Evolutionary conservation across 2,888 invertebrate species (phyloP), one percentile per base, ranked within the genome.

Genomic region (Drosophila austrosaltans): DNA sequence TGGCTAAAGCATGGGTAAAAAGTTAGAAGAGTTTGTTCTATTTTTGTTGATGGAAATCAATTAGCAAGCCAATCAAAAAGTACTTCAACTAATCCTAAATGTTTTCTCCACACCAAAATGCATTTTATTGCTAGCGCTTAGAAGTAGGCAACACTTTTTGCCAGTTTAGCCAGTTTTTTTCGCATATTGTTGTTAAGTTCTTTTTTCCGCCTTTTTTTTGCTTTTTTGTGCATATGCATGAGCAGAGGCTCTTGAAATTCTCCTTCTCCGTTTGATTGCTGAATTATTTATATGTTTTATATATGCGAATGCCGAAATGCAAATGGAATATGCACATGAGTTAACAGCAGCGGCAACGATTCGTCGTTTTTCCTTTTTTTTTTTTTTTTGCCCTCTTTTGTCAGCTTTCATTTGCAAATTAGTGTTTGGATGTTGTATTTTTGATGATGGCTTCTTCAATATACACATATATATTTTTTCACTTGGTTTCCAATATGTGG

Each of bases 241-340:
- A 53, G 62, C 54, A 68, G 53, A 39, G 74, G 44, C 75, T 53
- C 75, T 60, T 56, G 40, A 54, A 58, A 40, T 54, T 39, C 66
- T 48, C 59, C 39, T 67, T 39, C 48, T 53, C 48, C 48, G 54
- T 60, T 63, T 72, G 60, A 77, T 79, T 77, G 79, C 74, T 83
- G 82, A 83, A 83, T 85, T 79, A 81, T 85, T 83, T 85, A 86
- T 86, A 70, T 62, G 60, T 60, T 40, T 44, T 56, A 39, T 59
- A 60, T 61, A 65, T 58, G 77, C 56, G 58, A 65, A 81, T 77
- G 75, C 81, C 83, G 69, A 73, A 69, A 84, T 88, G 87, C 87
- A 84, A 77, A 87, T 87, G 70, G 66, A 59, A 74, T 82, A 85
- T 85, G 84, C 85, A 85, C 76, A 87, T 74, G 77, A 87, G 82